Base-by-base conservation (phyloP, 2,797 vertebrate genomes). In the Anguilla marmorata region DNA sequence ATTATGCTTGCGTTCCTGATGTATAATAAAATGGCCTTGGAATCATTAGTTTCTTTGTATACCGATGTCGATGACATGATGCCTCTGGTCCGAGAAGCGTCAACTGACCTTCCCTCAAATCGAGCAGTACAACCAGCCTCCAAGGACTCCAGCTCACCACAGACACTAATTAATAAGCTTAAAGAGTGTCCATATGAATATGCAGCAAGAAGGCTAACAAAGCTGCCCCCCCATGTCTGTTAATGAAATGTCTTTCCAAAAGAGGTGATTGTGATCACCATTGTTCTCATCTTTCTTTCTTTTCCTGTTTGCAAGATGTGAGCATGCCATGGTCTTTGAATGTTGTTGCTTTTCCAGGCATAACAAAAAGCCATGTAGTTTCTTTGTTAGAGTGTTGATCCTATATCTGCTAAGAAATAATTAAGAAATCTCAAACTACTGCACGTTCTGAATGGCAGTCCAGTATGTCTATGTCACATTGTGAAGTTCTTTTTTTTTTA, bases 101-200 rank as follows among this genome's bases (percentile, higher is more conserved):
- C 82, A 33, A 69, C 84, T 45, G 45, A 33, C 33, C 66, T 50
- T 84, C 56, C 7, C 86, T 86, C 45, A 69, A 41, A 89, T 86
- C 58, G 41, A 85, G 56, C 86, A 89, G 66, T 37, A 84, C 74
- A 82, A 88, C 37, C 37, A 74, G 82, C 74, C 63, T 52, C 86
- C 14, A 30, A 66, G 87, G 66, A 63, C 27, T 33, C 1, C 83
- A 86, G 21, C 84, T 66, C 89, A 63, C 88, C 85, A 90, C 85
- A 60, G 58, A 72, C 66, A 54, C 85, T 86, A 86, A 90, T 92
- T 90, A 92, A 90, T 90, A 90, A 89, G 87, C 86, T 91, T 56
- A 88, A 85, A 85, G 58, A 83, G 87, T 74, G 60, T 90, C 85
- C 85, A 91, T 88, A 92, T 91, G 87, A 90, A 87, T 87, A 83